Evolutionary conservation across 1,140 invertebrate genomes (phyloP).

Genomic region (Melitaea cinxia): DNA sequence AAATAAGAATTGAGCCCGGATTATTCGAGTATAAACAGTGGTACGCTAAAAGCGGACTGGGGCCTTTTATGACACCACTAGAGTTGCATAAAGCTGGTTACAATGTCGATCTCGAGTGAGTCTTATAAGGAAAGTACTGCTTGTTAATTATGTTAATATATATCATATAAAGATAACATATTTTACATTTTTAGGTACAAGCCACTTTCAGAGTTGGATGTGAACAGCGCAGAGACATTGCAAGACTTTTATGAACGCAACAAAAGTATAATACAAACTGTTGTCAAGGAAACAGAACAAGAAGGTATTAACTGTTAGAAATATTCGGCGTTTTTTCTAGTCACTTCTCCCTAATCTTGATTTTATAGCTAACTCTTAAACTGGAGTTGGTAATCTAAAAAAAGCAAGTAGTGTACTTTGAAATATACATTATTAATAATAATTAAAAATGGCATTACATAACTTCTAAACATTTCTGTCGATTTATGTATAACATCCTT

Average conservation of each 20-base stretch:
- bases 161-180: not conserved
- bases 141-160: not conserved
- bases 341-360: too few relatives aligned
- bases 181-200: constrained; percentile 58
- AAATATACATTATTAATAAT: too few relatives aligned
- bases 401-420: too few relatives aligned
- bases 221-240: constrained; percentile 64
- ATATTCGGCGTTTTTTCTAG: not conserved
- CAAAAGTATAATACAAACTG: constrained; percentile 76
- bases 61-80: constrained; percentile 88
- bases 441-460: too few relatives aligned
- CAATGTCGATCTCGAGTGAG: constrained; percentile 86
- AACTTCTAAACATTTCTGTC: too few relatives aligned
- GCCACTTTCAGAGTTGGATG: constrained; percentile 58
- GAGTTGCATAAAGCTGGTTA: constrained; percentile 90
- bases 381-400: too few relatives aligned
- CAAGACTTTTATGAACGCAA: constrained; percentile 90
- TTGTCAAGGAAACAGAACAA: constrained; percentile 59
- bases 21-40: constrained; percentile 97
- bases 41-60: constrained; percentile 89
- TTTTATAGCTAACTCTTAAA: too few relatives aligned
- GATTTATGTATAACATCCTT: too few relatives aligned
- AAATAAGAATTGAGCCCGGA: constrained; percentile 92
- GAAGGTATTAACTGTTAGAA: constrained; percentile 47
- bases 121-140: not conserved